Conservation (phyloP, 2,888 invertebrate genomes). For the Microchrysa polita region DNA sequence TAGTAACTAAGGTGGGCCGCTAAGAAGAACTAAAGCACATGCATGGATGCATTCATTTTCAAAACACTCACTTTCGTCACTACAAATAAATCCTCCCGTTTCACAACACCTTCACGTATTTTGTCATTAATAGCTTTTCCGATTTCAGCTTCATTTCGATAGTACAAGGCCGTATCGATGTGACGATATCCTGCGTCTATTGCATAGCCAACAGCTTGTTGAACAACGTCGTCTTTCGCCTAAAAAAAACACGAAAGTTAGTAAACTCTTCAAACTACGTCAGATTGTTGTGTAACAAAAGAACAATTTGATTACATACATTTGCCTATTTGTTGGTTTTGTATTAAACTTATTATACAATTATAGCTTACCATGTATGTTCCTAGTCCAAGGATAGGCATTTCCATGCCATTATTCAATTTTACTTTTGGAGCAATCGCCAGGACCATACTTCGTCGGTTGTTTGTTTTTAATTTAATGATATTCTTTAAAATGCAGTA, state of each 20-base stretch:
- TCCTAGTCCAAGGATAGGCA: slow-evolving; percentile 60
- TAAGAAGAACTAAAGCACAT: no score
- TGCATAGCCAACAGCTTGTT: slow-evolving; percentile 74
- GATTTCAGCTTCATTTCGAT: slow-evolving; percentile 76
- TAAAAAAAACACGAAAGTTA: slow-evolving; percentile 55
- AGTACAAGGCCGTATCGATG: slow-evolving; percentile 72
- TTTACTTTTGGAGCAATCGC: slow-evolving; percentile 53
- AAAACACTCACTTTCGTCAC: slow-evolving; percentile 65
- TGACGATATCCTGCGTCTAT: slow-evolving; percentile 80
- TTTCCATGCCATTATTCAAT: slow-evolving; percentile 59
- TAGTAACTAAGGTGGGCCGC: no score
- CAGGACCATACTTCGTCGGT: neutral
- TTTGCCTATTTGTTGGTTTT: no score
- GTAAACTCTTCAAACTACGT: neutral
- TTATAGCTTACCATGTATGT: slow-evolving; percentile 58
- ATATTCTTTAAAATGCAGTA: neutral
- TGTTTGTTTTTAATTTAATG: neutral
- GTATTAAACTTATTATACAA: neutral
- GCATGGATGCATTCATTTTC: no score
- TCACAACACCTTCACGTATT: slow-evolving; percentile 71
- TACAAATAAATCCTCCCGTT: slow-evolving; percentile 74
- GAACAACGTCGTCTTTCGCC: slow-evolving; percentile 74
- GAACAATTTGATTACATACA: neutral
- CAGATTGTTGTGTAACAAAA: neutral
- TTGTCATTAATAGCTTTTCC: slow-evolving; percentile 72